Conservation (phyloP, 2,888 invertebrate species). For the Lasioglossum lativentre region DNA sequence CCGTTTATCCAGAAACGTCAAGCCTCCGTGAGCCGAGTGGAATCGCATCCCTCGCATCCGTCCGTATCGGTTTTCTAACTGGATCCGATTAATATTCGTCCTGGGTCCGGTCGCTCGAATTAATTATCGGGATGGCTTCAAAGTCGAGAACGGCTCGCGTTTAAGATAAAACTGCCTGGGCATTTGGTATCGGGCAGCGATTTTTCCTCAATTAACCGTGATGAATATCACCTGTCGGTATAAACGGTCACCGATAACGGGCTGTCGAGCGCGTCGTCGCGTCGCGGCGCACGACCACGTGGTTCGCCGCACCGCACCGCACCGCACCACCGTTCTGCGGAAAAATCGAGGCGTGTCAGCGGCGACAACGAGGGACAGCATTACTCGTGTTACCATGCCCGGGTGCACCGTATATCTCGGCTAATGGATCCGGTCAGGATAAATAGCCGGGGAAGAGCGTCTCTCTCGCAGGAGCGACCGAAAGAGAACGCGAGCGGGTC, state of each 20-base stretch:
- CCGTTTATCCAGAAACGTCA: conserved; percentile 5
- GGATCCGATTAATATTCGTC: conserved; percentile 42
- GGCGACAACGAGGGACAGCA: conserved; percentile 50
- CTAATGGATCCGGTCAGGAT: conserved; percentile 71
- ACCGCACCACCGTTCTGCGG: background rate
- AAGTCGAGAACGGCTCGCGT: conserved; percentile 1
- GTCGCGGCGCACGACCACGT: conserved; percentile 11
- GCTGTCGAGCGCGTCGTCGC: conserved; percentile 10
- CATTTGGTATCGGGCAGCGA: conserved; percentile 7
- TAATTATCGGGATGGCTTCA: conserved; percentile 36
- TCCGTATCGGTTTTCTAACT: background rate
- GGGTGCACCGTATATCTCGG: conserved; percentile 53
- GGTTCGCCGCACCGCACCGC: background rate
- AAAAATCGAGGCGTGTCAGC: conserved; percentile 50
- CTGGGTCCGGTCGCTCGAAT: conserved; percentile 27
- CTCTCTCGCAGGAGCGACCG: conserved; percentile 30
- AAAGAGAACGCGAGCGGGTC: conserved; percentile 20
- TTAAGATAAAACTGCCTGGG: conserved; percentile 47
- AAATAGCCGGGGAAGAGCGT: conserved; percentile 61
- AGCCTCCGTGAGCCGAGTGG: background rate
- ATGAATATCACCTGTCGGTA: conserved; percentile 48
- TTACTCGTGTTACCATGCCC: conserved; percentile 65
- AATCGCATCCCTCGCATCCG: background rate
- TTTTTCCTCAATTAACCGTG: conserved; percentile 53
- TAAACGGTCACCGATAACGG: conserved; percentile 58